Base-by-base conservation (phyloP, 2,888 invertebrate species). In the Stenotaenia linearis region DNA sequence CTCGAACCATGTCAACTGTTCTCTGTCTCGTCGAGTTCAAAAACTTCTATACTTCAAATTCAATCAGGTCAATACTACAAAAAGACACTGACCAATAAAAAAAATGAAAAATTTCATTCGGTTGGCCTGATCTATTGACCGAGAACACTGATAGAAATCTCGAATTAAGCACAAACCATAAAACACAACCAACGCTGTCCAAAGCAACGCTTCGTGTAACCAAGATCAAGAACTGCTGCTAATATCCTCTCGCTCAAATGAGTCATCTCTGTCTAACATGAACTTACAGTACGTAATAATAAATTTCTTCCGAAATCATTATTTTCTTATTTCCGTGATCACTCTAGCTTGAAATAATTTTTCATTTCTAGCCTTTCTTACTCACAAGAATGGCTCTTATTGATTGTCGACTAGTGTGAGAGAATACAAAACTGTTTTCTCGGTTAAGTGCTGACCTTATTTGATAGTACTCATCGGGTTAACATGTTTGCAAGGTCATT, bases 121-220 rank as follows among this genome's bases (percentile, higher is more conserved):
- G 7, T 69, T 69, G 69, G 69, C 69, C 69, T 69, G 28, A 69
- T 69, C 69, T 69, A 69, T 69, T 69, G 69, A 69, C 69, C 69
- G 69, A 25, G 69, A 69, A n/a, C 56, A 21, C 23, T 18, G 56
- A 56, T 56, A n/a, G 10, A 12, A 56, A 56, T 56, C 56, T 56
- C 56, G 2, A 56, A 56, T n/a, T n/a, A 23, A 56, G 15, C 7
- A 18, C 18, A 18, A n/a, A 18, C 40, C 12, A 40, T n/a, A 18
- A 18, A n/a, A 50, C 50, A 50, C 21, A 69, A 25, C 10, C 9
- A 69, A 69, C 25, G 5, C 23, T 69, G 69, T 69, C 28, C 69
- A 69, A 25, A 28, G n/a, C 69, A 25, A 18, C 69, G 25, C 25
- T 61, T 23, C 23, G n/a, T 28, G 15, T 69, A 69, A 69, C n/a